Percentiles rank a stretch among this genome's conserved stretches.
Evolutionary conservation across 2,113 vertebrate genomes (phyloP).

Genomic region (Arvicanthis niloticus): DNA sequence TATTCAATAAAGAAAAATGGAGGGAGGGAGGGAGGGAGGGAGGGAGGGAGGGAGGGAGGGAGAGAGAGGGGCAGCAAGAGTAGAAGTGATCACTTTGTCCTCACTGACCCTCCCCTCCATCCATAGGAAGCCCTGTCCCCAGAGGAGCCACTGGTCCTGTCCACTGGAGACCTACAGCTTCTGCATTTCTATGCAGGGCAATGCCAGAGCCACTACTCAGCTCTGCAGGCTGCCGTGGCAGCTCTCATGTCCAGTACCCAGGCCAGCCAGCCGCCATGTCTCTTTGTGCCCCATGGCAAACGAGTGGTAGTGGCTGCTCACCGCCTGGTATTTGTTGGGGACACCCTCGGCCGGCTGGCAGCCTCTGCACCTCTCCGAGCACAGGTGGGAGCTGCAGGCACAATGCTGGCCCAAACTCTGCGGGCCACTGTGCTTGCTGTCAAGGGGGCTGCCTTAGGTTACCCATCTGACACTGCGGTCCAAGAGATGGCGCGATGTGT

Average conservation of each 20-base stretch:
- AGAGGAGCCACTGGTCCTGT: conserved; percentile 82
- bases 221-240: conserved; percentile 91
- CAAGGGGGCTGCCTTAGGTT: conserved; percentile 93
- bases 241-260: conserved; percentile 91
- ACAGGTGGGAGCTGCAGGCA: conserved; percentile 91
- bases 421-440: conserved; percentile 92
- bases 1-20: not conserved
- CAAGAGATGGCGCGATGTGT: conserved; percentile 93
- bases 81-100: not conserved
- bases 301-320: conserved; percentile 94
- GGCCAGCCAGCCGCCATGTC: conserved; percentile 91
- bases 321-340: conserved; percentile 95
- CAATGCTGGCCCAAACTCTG: conserved; percentile 91
- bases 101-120: conserved; percentile 1
- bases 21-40: too few relatives aligned
- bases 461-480: conserved; percentile 90
- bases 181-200: conserved; percentile 94
- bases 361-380: conserved; percentile 90
- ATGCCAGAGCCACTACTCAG: conserved; percentile 91
- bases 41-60: too few relatives aligned
- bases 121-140: conserved; percentile 84
- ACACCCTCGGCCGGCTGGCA: conserved; percentile 93
- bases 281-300: conserved; percentile 93
- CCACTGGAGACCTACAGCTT: conserved; percentile 91
- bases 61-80: too few relatives aligned